phyloP scores from a whole-genome alignment of 1,140 invertebrate genomes.

The Caenorhabditis latens region DNA sequence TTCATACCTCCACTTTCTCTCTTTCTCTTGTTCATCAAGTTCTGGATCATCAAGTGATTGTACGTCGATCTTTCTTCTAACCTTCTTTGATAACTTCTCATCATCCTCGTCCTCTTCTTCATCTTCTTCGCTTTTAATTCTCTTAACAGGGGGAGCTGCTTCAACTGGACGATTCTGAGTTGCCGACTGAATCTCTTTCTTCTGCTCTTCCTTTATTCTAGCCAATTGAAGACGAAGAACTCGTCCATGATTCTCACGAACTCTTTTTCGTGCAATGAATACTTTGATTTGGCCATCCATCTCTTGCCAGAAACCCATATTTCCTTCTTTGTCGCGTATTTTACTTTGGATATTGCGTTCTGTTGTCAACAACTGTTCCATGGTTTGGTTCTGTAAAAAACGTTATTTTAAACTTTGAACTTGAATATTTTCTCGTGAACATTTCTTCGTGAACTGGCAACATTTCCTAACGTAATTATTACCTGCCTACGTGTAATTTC shows the following conservation, averaged over 20 bases:
- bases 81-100: slow-evolving; percentile 69
- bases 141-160: not conserved
- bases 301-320: not conserved
- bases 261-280: slow-evolving; percentile 91
- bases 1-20: slow-evolving; percentile 66
- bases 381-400: slow-evolving; percentile 85
- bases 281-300: slow-evolving; percentile 86
- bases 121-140: slow-evolving; percentile 33
- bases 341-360: slow-evolving; percentile 88
- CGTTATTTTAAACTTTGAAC: not conserved
- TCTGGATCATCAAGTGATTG: slow-evolving; percentile 47
- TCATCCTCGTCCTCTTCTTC: slow-evolving; percentile 74
- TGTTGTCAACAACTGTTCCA: slow-evolving; percentile 80
- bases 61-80: slow-evolving; percentile 61
- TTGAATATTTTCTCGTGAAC: not conserved
- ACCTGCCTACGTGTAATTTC: too few relatives aligned
- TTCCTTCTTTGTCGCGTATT: not conserved
- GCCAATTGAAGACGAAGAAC: slow-evolving; percentile 90
- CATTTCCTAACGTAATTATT: not conserved
- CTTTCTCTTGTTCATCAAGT: slow-evolving; percentile 69
- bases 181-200: slow-evolving; percentile 64
- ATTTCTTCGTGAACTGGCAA: not conserved
- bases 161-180: slow-evolving; percentile 51
- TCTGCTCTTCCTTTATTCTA: slow-evolving; percentile 86
- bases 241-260: slow-evolving; percentile 91